Evolutionary conservation across 2,888 invertebrate species (phyloP).

Genomic region (Callyntrura sp.): DNA sequence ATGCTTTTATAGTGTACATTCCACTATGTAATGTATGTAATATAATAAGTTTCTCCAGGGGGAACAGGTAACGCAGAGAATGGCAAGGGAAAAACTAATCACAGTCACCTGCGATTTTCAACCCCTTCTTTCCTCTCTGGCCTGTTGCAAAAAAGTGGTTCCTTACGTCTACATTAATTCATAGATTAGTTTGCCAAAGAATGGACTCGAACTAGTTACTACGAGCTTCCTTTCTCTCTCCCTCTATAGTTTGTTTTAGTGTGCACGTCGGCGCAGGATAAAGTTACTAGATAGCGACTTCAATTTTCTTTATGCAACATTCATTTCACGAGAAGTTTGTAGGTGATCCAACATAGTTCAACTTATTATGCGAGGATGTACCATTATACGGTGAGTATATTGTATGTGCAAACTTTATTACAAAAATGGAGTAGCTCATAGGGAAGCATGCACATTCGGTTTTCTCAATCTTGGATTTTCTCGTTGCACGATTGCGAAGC

Average conservation of each 20-base stretch:
- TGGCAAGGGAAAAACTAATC: slow-evolving; percentile 68
- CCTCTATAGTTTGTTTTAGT: slow-evolving; percentile 2
- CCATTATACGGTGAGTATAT: neutral
- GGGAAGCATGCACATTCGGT: neutral
- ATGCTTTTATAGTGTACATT: slow-evolving; percentile 1
- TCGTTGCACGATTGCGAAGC: slow-evolving; percentile 18
- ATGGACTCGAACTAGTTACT: slow-evolving; percentile 4
- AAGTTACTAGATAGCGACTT: slow-evolving; percentile 51
- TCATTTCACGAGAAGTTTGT: slow-evolving; percentile 47
- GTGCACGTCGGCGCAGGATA: neutral
- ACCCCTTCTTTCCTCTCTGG: slow-evolving; percentile 36
- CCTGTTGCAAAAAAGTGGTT: slow-evolving; percentile 63
- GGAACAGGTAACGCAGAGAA: slow-evolving; percentile 60
- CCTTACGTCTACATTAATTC: slow-evolving; percentile 62
- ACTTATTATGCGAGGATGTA: neutral
- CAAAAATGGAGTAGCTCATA: neutral
- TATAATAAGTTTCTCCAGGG: slow-evolving; percentile 62
- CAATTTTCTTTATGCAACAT: slow-evolving; percentile 68
- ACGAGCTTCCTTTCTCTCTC: slow-evolving; percentile 24
- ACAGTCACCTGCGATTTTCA: slow-evolving; percentile 73
- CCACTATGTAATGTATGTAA: slow-evolving; percentile 30
- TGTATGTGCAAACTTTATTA: slow-evolving; percentile 34
- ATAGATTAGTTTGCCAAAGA: slow-evolving; percentile 22
- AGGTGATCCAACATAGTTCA: slow-evolving; percentile 52
- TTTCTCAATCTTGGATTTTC: slow-evolving; percentile 34